These are phyloP conservation scores for Furnarius figulus DNA, from an alignment of 2,113 vertebrate genomes.

Conservation along the genomic window DNA sequence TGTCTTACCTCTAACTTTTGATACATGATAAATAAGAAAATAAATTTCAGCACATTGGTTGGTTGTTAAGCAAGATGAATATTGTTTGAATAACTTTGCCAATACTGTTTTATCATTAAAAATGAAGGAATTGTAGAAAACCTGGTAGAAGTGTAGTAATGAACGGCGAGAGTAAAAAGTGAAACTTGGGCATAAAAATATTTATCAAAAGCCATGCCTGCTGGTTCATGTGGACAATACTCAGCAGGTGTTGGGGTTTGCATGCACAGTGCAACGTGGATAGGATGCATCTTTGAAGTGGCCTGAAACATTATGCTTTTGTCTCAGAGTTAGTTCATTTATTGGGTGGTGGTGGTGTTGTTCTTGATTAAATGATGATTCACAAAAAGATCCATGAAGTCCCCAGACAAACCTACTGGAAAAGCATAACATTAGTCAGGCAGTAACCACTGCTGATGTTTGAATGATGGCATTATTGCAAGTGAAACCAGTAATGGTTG, in stretches of 20 bases:
- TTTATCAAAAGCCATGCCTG: not conserved
- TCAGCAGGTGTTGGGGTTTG: not conserved
- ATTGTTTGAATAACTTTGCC: not conserved
- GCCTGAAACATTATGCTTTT: not conserved
- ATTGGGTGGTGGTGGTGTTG: not conserved
- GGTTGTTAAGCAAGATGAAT: not conserved
- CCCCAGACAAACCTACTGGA: accelerated
- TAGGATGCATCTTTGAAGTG: not conserved
- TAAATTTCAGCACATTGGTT: not conserved
- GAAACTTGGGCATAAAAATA: not conserved
- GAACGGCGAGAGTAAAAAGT: not conserved
- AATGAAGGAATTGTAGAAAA: not conserved
- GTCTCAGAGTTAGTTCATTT: not conserved
- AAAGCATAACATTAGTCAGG: not conserved
- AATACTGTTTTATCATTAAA: not conserved
- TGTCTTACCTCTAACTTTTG: not conserved
- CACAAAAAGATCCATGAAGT: not conserved
- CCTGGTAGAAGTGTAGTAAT: not conserved
- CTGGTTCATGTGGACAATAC: not conserved
- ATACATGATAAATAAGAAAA: not conserved
- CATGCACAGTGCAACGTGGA: accelerated
- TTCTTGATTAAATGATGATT: not conserved
- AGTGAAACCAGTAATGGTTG: not conserved
- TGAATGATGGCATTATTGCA: not conserved
- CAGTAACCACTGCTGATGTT: not conserved